These are phyloP conservation scores for Brachionus paranguensis DNA, from an alignment of 1,140 invertebrate genomes.

Conservation along the genomic window DNA sequence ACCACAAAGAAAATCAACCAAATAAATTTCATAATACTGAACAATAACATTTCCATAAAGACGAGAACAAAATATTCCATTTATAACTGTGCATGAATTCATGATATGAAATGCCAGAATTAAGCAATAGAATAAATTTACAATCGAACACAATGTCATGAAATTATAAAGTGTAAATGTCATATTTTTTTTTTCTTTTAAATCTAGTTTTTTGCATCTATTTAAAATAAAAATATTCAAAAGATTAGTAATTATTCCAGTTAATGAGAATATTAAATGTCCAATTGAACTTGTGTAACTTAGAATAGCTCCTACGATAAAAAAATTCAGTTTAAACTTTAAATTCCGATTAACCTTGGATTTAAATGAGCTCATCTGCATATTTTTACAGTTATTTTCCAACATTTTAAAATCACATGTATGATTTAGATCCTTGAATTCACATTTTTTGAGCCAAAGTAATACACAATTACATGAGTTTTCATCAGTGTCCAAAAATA, in stretches of 20 bases:
- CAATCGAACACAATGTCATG: not conserved
- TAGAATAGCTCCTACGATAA: not conserved
- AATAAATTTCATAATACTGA: conserved; percentile 10
- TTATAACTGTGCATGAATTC: not conserved
- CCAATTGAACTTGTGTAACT: not conserved
- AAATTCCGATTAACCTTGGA: not conserved
- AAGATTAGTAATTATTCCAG: not conserved
- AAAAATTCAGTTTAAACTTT: not conserved
- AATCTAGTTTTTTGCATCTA: not conserved
- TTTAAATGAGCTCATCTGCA: too few relatives aligned
- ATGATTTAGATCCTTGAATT: not conserved
- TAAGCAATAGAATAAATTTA: not conserved
- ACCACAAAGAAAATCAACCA: not conserved
- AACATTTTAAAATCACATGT: not conserved
- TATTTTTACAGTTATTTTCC: too few relatives aligned
- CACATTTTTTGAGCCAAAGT: not conserved
- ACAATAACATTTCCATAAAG: not conserved
- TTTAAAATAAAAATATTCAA: not conserved
- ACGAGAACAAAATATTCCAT: conserved; percentile 2
- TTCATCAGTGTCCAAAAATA: not conserved
- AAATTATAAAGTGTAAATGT: not conserved
- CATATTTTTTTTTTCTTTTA: not conserved
- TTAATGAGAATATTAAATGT: not conserved
- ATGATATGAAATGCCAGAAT: not conserved
- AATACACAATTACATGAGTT: not conserved